These are phyloP conservation scores for Megalops atlanticus DNA, from an alignment of 2,113 vertebrate species.

Conservation along the genomic window DNA sequence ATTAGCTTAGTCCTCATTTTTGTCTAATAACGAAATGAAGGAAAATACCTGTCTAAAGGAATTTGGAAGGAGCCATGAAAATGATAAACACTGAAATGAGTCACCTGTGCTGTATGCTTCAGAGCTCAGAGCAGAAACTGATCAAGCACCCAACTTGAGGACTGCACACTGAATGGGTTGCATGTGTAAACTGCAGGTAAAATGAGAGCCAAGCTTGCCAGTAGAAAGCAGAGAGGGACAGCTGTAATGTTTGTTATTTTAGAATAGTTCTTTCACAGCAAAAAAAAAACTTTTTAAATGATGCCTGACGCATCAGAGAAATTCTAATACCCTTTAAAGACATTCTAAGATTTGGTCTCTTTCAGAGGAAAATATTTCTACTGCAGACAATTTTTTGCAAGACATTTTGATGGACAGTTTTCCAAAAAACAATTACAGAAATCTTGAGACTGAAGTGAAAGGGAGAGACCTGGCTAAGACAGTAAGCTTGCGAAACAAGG, in stretches of 20 bases:
- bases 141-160: neutral
- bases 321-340: conserved; percentile 35
- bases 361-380: neutral
- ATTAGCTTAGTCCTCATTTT: neutral
- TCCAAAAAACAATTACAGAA: no score
- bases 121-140: no score
- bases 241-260: conserved; percentile 38
- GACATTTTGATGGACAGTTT: no score
- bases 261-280: conserved; percentile 16
- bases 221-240: conserved; percentile 25
- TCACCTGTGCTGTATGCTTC: no score
- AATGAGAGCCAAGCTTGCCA: conserved; percentile 21
- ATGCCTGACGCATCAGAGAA: no score
- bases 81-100: conserved; percentile 13
- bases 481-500: no score
- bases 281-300: conserved; percentile 37
- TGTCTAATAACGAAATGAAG: neutral
- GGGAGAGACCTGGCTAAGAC: no score
- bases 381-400: neutral
- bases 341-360: neutral
- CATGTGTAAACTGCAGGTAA: conserved; percentile 30
- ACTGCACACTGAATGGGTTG: conserved; percentile 4
- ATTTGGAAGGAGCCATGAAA: conserved; percentile 3
- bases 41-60: conserved; percentile 22
- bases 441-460: no score